Conservation (phyloP, 2,888 invertebrate species). For the Calameuta filiformis region DNA sequence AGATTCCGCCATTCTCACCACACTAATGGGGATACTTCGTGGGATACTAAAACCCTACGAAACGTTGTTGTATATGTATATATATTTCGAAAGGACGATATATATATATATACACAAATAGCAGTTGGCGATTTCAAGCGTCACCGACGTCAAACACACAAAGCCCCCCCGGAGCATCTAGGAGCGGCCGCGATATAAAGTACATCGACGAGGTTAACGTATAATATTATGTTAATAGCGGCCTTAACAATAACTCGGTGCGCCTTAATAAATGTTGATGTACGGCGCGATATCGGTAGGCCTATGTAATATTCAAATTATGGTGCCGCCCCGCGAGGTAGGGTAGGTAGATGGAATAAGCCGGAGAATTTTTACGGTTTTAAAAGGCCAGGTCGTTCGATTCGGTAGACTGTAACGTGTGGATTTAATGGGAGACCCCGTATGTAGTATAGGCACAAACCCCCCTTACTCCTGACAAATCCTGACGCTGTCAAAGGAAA, state of each 20-base stretch:
- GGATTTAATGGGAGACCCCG: background rate
- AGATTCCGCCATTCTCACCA: background rate
- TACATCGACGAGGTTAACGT: background rate
- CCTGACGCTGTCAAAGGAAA: background rate
- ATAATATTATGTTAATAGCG: slow-evolving; percentile 1
- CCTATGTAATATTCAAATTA: slow-evolving; percentile 9
- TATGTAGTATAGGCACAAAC: background rate
- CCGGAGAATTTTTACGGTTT: background rate
- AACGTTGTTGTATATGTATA: background rate
- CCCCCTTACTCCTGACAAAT: background rate
- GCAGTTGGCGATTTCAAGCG: background rate
- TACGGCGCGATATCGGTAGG: slow-evolving; percentile 10
- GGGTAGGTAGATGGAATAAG: background rate
- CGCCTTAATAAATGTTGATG: slow-evolving; percentile 11
- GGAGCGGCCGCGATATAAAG: background rate
- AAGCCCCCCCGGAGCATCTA: background rate
- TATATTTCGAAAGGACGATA: background rate
- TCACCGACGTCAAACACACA: background rate
- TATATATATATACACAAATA: background rate
- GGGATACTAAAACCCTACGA: background rate
- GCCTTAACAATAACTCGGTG: slow-evolving; percentile 7
- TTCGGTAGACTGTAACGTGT: background rate
- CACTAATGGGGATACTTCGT: background rate
- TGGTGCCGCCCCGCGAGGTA: background rate
- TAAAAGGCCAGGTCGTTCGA: background rate